A percentile compares a stretch with the other conserved stretches of the same genome.
Conservation (phyloP, 2,888 invertebrate species). For the Iselma pallidipennis region DNA sequence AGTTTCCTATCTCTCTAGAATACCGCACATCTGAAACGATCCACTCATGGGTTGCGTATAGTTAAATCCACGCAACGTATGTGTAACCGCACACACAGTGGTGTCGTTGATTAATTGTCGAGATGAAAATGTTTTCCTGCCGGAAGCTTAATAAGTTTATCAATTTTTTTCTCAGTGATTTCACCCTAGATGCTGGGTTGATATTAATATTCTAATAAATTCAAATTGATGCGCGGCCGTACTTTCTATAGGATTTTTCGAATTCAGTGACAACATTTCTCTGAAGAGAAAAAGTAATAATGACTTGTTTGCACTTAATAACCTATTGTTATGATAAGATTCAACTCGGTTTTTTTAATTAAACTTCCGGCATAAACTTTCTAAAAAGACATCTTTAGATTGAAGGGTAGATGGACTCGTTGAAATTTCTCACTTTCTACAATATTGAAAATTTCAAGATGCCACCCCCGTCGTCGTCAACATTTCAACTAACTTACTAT, state of each 20-base stretch:
- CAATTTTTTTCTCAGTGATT: too few relatives aligned
- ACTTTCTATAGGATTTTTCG: background rate
- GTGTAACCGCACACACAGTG: background rate
- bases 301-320: background rate
- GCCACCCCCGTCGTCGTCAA: background rate
- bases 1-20: background rate
- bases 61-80: conserved; percentile 2
- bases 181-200: too few relatives aligned
- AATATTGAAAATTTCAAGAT: background rate
- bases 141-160: background rate
- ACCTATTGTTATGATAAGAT: background rate
- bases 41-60: background rate
- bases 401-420: too few relatives aligned
- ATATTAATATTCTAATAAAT: background rate
- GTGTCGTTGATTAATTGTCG: background rate
- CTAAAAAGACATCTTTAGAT: background rate
- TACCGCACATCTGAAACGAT: background rate
- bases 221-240: background rate
- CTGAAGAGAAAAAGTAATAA: background rate
- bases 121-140: background rate
- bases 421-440: background rate
- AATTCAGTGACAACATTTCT: background rate
- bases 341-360: background rate
- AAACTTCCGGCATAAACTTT: background rate
- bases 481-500: background rate